phyloP scores from a whole-genome alignment of 2,888 invertebrate genomes.

The Prenolepis imparis region DNA sequence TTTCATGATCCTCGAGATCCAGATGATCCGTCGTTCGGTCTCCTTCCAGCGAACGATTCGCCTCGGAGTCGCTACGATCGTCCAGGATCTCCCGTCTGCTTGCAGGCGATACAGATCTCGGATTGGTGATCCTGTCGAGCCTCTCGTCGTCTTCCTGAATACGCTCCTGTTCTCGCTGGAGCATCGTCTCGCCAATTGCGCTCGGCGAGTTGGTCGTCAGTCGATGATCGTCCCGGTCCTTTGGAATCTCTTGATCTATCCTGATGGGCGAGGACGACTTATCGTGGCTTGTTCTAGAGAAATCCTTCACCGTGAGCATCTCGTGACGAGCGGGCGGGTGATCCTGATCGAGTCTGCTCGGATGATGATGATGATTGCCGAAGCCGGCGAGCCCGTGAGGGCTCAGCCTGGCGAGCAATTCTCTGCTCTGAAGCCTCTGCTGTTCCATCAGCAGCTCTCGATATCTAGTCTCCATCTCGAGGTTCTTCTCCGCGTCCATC shows the following conservation, averaged over 20 bases:
- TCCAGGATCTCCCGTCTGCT: constrained; percentile 80
- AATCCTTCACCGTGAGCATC: constrained; percentile 82
- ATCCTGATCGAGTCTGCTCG: constrained; percentile 71
- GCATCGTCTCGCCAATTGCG: constrained; percentile 68
- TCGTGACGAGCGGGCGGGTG: constrained; percentile 75
- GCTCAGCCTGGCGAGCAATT: constrained; percentile 82
- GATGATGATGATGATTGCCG: constrained; percentile 76
- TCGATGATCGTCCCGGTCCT: constrained; percentile 70
- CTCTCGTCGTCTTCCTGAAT: constrained; percentile 76
- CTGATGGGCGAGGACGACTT: constrained; percentile 81
- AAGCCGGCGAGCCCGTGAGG: constrained; percentile 79
- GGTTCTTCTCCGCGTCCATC: constrained; percentile 77
- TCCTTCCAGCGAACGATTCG: constrained; percentile 83
- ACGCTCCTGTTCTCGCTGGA: constrained; percentile 71
- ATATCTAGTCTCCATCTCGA: constrained; percentile 82
- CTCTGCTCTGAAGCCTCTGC: constrained; percentile 82
- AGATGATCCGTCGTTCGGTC: constrained; percentile 82
- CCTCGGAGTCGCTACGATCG: constrained; percentile 84
- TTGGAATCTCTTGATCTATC: constrained; percentile 70
- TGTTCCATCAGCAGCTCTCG: constrained; percentile 82
- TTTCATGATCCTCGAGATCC: constrained; percentile 83
- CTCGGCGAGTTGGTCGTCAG: constrained; percentile 63
- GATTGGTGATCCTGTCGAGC: constrained; percentile 76
- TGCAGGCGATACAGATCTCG: constrained; percentile 82
- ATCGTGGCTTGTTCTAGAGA: constrained; percentile 81